These are phyloP conservation scores for Meteorus colon DNA, from an alignment of 2,888 invertebrate genomes.

Conservation along the genomic window DNA sequence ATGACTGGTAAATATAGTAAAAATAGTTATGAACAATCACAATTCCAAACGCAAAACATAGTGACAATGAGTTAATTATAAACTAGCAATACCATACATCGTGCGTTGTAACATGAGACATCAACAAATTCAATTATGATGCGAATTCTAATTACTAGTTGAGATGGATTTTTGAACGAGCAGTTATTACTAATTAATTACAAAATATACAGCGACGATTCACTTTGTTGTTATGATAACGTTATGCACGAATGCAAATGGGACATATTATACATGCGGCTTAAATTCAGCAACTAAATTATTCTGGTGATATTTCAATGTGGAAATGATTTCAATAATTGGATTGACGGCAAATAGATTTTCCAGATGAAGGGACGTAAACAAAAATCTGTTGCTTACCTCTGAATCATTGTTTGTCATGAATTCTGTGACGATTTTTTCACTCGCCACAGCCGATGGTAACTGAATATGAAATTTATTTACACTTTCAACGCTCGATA, in stretches of 20 bases:
- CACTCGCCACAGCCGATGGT: conserved; percentile 66
- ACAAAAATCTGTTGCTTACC: conserved; percentile 55
- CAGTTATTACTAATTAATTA: conserved; percentile 31
- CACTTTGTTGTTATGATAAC: not conserved
- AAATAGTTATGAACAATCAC: not conserved
- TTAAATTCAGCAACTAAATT: not conserved
- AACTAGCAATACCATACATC: conserved; percentile 63
- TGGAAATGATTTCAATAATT: not conserved
- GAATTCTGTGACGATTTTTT: conserved; percentile 59
- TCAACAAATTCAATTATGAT: conserved; percentile 28
- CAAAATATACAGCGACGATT: not conserved
- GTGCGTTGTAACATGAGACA: conserved; percentile 56
- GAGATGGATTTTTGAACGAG: not conserved
- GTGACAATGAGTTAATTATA: conserved; percentile 33
- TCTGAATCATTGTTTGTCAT: conserved; percentile 61
- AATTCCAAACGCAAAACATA: not conserved
- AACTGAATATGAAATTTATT: conserved; percentile 73
- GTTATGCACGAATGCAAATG: not conserved
- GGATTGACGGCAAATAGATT: not conserved
- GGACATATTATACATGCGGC: not conserved
- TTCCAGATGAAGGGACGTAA: not conserved
- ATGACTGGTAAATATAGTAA: not conserved
- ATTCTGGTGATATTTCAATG: not conserved
- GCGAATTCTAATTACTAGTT: conserved; percentile 33
- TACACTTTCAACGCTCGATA: conserved; percentile 72